Conservation (phyloP, 2,888 invertebrate species). For the Harpalus rufipes region DNA sequence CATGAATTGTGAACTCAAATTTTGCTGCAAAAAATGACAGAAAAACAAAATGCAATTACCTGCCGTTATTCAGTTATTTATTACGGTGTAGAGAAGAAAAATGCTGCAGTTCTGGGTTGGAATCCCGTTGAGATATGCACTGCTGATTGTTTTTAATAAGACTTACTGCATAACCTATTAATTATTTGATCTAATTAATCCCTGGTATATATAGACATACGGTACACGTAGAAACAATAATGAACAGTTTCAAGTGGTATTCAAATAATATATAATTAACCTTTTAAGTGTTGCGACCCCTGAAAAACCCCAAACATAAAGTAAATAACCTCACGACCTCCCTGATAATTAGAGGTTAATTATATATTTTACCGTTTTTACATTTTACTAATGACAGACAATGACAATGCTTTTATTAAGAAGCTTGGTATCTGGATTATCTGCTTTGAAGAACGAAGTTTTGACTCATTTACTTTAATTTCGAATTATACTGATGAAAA, state of each 20-base stretch:
- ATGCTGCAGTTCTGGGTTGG: background rate
- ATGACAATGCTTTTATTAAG: too few species aligned
- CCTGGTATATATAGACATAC: background rate
- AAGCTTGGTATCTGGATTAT: too few species aligned
- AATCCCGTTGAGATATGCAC: conserved; percentile 36
- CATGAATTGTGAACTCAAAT: conserved; percentile 35
- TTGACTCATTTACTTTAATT: too few species aligned
- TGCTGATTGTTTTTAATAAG: conserved; percentile 21
- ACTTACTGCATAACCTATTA: conserved; percentile 25
- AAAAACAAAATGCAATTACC: conserved; percentile 24
- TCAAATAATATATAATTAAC: background rate
- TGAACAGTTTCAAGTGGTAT: background rate
- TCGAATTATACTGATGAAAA: too few species aligned
- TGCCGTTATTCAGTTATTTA: conserved; percentile 10
- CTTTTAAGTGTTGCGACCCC: too few species aligned
- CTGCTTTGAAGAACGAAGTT: too few species aligned
- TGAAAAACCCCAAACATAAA: too few species aligned
- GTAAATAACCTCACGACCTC: too few species aligned
- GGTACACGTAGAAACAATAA: background rate
- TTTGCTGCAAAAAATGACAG: background rate
- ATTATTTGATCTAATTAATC: conserved; percentile 32
- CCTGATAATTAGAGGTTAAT: too few species aligned
- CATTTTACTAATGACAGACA: too few species aligned
- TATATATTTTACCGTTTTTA: too few species aligned
- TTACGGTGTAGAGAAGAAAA: background rate